Base-by-base conservation (phyloP, 2,888 invertebrate genomes). In the Eristalis tenax region DNA sequence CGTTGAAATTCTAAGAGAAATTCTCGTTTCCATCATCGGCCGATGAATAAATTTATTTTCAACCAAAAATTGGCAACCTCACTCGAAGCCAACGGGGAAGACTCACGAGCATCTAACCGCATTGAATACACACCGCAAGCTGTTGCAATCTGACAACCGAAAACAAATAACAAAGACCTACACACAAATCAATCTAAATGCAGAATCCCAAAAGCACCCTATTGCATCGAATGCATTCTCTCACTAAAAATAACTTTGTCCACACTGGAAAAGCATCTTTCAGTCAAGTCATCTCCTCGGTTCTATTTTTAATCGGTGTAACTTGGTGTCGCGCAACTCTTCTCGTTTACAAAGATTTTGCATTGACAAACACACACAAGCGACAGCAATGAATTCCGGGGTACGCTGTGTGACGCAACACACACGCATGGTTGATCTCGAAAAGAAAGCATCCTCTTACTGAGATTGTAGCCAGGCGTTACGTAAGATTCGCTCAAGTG, bases 381-480 rank as follows among this genome's bases (percentile, higher is more conserved):
- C 32, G 74, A 32, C 50, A 22, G 15, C 26, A 43, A 61, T 40
- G 28, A 50, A 69, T 70, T 59, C 43, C n/a, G 43, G n/a, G 50
- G 38, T 13, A 38, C 13, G 43, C 32, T 1, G 56, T 35, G 38
- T 57, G 50, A 6, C 66, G 40, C 23, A 32, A 32, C 32, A 70
- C 40, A 23, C 59, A 73, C 64, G 87, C 76, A 65, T 78, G 74
- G 83, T 15, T 86, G 11, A 61, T 32, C 22, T 40, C 43, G 40
- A 83, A 83, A 63, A 32, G 38, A 38, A 61, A 28, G 50, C 38
- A 22, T 35, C 56, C 50, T 23, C 38, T 63, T 64, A 74, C 38
- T 56, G 64, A 76, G 80, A 80, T 83, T 80, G 83, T 80, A 83
- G 87, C 83, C 80, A 74, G 40, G 56, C 11, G 22, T 83, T 76